phyloP scores from a whole-genome alignment of 2,113 vertebrate genomes.

The Erythrocebus patas region DNA sequence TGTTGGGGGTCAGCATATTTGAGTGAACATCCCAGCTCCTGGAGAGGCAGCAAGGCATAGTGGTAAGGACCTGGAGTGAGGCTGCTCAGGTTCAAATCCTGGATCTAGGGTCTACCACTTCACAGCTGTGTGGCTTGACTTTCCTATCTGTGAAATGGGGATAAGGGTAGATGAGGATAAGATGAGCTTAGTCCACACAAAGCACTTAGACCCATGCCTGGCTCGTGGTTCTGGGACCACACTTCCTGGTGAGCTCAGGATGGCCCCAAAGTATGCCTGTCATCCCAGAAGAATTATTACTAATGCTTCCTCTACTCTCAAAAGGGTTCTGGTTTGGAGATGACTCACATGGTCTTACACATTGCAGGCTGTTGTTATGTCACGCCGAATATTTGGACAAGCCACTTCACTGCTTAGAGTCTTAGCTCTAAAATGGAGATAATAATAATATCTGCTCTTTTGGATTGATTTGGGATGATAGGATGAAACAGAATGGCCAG shows the following conservation, averaged over 20 bases:
- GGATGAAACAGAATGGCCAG: too few species aligned
- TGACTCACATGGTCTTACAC: accelerated
- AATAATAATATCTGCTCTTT: accelerated
- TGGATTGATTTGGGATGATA: accelerated
- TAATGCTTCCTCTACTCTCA: not conserved
- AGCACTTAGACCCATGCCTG: not conserved
- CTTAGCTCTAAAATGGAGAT: accelerated
- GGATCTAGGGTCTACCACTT: not conserved
- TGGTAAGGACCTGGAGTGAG: not conserved
- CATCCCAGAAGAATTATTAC: too few species aligned
- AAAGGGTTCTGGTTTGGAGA: not conserved
- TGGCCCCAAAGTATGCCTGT: not conserved
- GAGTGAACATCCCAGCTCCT: not conserved
- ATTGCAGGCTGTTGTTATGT: not conserved
- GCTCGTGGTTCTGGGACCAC: not conserved
- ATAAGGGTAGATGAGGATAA: accelerated
- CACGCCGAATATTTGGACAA: too few species aligned
- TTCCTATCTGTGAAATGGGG: not conserved
- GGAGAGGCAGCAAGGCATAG: not conserved
- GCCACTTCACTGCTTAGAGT: too few species aligned
- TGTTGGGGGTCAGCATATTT: not conserved
- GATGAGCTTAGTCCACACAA: not conserved
- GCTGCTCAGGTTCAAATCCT: not conserved
- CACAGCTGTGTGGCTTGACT: not conserved
- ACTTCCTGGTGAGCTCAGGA: not conserved